These are phyloP conservation scores for Glaucidium brasilianum DNA, from an alignment of 2,113 vertebrate genomes.

Conservation along the genomic window DNA sequence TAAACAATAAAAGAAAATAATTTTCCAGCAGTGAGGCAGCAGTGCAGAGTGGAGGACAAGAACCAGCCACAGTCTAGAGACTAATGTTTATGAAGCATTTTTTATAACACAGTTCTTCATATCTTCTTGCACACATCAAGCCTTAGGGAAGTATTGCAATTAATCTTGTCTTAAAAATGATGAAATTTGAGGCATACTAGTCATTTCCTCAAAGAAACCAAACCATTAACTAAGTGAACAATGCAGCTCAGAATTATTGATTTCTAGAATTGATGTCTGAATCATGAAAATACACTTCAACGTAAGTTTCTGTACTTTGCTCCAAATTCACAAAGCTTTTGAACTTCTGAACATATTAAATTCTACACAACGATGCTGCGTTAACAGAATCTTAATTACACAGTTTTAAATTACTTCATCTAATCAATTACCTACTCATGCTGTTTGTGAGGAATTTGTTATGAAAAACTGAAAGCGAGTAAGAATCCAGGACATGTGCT, in stretches of 20 bases:
- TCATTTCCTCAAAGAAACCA: not conserved
- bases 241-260: not conserved
- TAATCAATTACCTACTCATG: not conserved
- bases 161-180: not conserved
- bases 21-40: conserved; percentile 17
- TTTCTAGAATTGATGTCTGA: not conserved
- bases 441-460: not conserved
- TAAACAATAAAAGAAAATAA: conserved; percentile 44
- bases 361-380: fast-evolving
- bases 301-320: not conserved
- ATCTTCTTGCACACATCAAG: not conserved
- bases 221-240: not conserved
- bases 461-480: not conserved
- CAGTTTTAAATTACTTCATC: not conserved
- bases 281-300: not conserved
- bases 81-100: not conserved
- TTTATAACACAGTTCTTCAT: not conserved
- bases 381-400: not conserved
- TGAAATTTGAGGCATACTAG: not conserved
- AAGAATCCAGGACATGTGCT: not conserved
- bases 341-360: not conserved
- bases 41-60: not conserved
- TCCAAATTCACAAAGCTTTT: not conserved
- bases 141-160: not conserved
- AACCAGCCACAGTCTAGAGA: not conserved